Base-by-base conservation (phyloP, 2,888 invertebrate genomes). In the Argyresthia goedartella region DNA sequence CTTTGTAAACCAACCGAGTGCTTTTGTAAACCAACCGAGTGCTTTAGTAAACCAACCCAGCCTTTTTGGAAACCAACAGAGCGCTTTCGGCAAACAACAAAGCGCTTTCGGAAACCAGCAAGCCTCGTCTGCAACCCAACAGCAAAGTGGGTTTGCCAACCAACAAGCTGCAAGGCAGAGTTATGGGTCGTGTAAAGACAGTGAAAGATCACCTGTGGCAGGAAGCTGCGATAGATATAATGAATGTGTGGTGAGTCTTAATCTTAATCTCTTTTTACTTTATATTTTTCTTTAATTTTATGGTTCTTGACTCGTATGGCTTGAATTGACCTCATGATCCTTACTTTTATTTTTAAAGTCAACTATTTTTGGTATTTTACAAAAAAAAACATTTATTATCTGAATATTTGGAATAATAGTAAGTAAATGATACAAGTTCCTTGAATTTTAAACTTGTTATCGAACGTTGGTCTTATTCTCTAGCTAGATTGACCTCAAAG, bases 171-270 rank as follows among this genome's bases (percentile, higher is more conserved):
- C 52, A 49, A 16, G 42, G 57, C 10, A 48, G 47, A 11, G 42
- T 51, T n/a, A 62, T 14, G 75, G 77, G 0, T 58, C 66, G 1
- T 94, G 94, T 68, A 89, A 88, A 0, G 91, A 93, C 49, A 92
- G 92, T 64, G 93, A 92, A 50, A 88, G 93, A 8, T 92, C 88
- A 60, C 88, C 93, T 0, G 88, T 91, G 0, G 69, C 90, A 0
- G 89, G 89, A 9, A 92, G 93, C 66, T 95, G 94, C 64, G 95
- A 95, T 65, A 90, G 89, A 61, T 93, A 93, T 65, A 80, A 91
- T 53, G 92, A 93, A 67, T 93, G 93, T 67, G 74, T 85, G 56
- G 89, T 87, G 67, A 88, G 81, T 71, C 13, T 52, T 57, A 50
- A n/a, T n/a, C n/a, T n/a, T n/a, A n/a, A n/a, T n/a, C n/a, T n/a